Evolutionary conservation across 2,113 vertebrate species (phyloP).

Genomic region (Glaucomys volans): DNA sequence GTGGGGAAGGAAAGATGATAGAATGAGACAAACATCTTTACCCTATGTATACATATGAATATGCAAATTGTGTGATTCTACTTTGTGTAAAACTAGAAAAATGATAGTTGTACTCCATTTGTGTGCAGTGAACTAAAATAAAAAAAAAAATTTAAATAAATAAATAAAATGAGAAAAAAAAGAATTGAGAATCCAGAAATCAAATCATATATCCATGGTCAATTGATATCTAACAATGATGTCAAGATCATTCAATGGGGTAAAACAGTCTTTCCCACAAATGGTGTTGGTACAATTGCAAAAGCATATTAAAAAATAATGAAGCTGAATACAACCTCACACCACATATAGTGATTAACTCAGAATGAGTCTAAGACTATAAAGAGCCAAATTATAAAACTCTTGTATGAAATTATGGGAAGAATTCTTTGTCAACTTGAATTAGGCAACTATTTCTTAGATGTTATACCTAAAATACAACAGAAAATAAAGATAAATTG

Average conservation of each 20-base stretch:
- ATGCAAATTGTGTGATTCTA: too few relatives aligned
- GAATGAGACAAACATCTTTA: too few relatives aligned
- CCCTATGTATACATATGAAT: too few relatives aligned
- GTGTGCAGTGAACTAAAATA: too few relatives aligned
- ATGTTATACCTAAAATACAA: background rate
- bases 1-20: too few relatives aligned
- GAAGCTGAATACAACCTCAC: background rate
- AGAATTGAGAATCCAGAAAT: background rate
- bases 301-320: background rate
- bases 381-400: background rate
- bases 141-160: too few relatives aligned
- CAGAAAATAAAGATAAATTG: background rate
- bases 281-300: background rate
- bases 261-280: background rate
- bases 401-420: background rate
- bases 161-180: too few relatives aligned
- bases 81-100: too few relatives aligned
- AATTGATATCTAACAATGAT: background rate
- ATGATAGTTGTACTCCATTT: too few relatives aligned
- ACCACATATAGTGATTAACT: background rate
- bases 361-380: background rate
- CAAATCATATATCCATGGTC: background rate
- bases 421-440: background rate
- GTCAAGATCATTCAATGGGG: background rate
- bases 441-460: background rate